phyloP scores from a whole-genome alignment of 2,888 invertebrate species.

The Deroplatys truncata region DNA sequence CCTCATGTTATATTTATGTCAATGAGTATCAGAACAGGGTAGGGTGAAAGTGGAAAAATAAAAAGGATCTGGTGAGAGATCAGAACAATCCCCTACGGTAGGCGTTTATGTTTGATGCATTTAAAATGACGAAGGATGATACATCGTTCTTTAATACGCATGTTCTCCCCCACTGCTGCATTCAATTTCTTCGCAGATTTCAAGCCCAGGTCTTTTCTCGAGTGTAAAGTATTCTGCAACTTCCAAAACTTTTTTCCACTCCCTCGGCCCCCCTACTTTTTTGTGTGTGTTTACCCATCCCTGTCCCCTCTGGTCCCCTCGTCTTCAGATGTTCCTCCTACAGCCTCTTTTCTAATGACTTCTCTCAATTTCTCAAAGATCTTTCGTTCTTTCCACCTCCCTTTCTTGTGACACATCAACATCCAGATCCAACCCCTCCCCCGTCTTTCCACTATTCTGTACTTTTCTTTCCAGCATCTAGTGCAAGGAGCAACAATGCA shows the following conservation, averaged over 20 bases:
- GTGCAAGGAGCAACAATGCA: constrained; percentile 22
- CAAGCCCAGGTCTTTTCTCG: neutral
- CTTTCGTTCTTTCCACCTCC: neutral
- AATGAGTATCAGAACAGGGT: neutral
- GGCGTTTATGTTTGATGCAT: neutral
- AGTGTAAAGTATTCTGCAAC: neutral
- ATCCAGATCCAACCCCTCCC: constrained; percentile 1
- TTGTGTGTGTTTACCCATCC: neutral
- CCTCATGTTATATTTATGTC: neutral
- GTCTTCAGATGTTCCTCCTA: neutral
- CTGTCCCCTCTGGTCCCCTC: constrained; percentile 1
- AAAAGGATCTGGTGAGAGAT: neutral
- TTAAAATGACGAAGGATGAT: constrained; percentile 4
- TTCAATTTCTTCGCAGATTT: constrained; percentile 16
- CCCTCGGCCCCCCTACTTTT: neutral
- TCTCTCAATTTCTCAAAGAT: constrained; percentile 24
- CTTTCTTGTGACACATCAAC: neutral
- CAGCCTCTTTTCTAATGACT: constrained; percentile 24
- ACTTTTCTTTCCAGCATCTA: constrained; percentile 11
- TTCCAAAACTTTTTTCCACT: neutral
- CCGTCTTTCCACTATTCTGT: neutral
- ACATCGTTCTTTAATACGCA: constrained; percentile 5
- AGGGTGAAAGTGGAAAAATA: neutral
- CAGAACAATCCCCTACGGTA: neutral
- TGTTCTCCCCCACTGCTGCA: neutral